Percentiles rank a stretch among this genome's conserved stretches.
These are phyloP conservation scores for Eriocheir sinensis DNA, from an alignment of 1,140 invertebrate species.

Conservation along the genomic window DNA sequence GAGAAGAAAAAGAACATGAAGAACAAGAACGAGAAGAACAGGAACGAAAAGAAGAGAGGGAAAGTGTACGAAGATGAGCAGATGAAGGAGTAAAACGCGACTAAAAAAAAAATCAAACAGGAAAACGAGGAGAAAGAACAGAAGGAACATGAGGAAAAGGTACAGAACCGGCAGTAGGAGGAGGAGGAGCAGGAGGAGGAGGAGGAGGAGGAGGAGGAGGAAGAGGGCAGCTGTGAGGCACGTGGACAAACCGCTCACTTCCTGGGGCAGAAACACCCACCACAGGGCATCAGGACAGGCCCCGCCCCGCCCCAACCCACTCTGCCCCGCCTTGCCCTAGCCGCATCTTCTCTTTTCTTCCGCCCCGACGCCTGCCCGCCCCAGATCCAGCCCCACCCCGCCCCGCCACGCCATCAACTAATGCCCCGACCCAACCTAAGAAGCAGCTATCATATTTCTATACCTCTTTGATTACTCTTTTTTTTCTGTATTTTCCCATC, in stretches of 20 bases:
- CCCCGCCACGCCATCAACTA: background rate
- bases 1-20: background rate
- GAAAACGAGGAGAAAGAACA: background rate
- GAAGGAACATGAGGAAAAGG: background rate
- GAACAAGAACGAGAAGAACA: background rate
- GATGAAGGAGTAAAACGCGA: background rate
- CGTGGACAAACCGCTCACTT: slow-evolving; percentile 46
- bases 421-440: no score
- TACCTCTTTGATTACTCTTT: no score
- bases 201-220: background rate
- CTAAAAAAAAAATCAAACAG: background rate
- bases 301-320: background rate
- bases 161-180: background rate
- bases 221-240: slow-evolving; percentile 46
- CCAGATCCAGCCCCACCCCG: no score
- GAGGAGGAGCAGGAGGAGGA: background rate
- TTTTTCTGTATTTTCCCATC: no score
- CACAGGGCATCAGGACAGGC: background rate
- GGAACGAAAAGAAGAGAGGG: background rate
- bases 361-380: background rate
- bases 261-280: slow-evolving; percentile 39
- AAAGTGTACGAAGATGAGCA: background rate
- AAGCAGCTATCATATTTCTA: no score
- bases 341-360: background rate
- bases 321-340: background rate